Base-by-base conservation (phyloP, 2,888 invertebrate species). In the Bedellia somnulentella region DNA sequence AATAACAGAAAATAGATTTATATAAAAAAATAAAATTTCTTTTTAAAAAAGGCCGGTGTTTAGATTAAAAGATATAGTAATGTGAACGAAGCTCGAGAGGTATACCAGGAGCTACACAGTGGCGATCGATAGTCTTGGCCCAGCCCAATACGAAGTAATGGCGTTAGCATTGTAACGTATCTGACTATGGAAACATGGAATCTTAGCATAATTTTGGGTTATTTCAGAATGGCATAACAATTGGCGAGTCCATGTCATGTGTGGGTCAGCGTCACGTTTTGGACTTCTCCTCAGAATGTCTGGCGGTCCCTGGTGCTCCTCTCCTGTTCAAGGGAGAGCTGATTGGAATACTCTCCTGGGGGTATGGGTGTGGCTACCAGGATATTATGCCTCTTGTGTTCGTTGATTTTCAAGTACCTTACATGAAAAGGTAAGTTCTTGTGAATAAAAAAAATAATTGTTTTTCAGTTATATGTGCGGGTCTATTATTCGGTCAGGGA, bases 231-330 rank as follows among this genome's bases (percentile, higher is more conserved):
- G 46, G 43, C 2, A 37, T 52, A 4, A n/a, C 3, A 2, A 4
- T 63, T 0, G 13, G 15, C 0, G 15, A 25, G 0, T 61, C 59
- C 0, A 62, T 58, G 58, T 2, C 64, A 4, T 73, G 73, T 37
- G 4, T 45, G n/a, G 73, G 73, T 0, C 29, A 21, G 1, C 46
- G 60, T 1, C 46, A 70, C 0, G 45, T 45, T 17, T 46, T 46
- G 6, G 41, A 54, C 5, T 33, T 43, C 2, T 36, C 52, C 27
- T 36, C 43, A 1, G 44, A 56, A 0, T 73, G 73, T 34, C 26
- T 67, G 31, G 73, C 51, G 0, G 63, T 58, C 4, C 71, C 73
- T 0, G 73, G 73, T 0, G 70, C 73, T 0, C 60, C 67, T 0
- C 48, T 70, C 3, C 61, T 66, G 12, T 39, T 56, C 2, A 15